Percentiles rank a stretch among this genome's conserved stretches.
Evolutionary conservation across 2,797 vertebrate genomes (phyloP).

Genomic region (Ara ararauna): DNA sequence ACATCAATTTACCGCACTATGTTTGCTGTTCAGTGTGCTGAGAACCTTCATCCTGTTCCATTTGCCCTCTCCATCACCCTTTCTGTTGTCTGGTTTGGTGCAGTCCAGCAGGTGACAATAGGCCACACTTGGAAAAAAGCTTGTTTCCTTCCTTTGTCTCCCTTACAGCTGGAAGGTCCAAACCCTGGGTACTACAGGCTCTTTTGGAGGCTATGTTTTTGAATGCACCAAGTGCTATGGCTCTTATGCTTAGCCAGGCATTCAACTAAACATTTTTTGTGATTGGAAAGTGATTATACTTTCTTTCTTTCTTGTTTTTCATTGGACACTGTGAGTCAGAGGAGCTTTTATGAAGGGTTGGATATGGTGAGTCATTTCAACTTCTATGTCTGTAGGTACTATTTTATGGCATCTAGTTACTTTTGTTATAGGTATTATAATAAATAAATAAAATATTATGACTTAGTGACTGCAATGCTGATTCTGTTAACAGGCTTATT

Average conservation of each 20-base stretch:
- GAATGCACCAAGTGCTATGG: neutral
- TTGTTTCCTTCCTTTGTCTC: neutral
- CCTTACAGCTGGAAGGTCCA: neutral
- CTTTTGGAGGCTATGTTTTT: neutral
- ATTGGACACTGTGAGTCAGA: neutral
- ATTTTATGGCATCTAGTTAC: slow-evolving; percentile 62
- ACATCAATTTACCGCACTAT: accelerated
- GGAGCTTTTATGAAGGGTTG: slow-evolving; percentile 21
- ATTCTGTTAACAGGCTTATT: slow-evolving; percentile 63
- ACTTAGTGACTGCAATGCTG: slow-evolving; percentile 50
- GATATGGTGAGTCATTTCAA: slow-evolving; percentile 38
- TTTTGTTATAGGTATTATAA: slow-evolving; percentile 63
- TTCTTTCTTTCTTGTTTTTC: neutral
- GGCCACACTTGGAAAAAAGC: neutral
- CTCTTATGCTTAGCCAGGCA: neutral
- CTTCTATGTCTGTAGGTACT: slow-evolving; percentile 30
- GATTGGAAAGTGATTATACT: neutral
- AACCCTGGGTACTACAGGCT: accelerated
- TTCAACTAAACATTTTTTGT: neutral
- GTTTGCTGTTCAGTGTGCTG: neutral
- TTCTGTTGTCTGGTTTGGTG: neutral
- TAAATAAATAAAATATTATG: slow-evolving; percentile 73
- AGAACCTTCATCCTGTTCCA: neutral
- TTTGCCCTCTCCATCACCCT: neutral
- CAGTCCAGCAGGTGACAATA: neutral